Percentiles rank a stretch among this genome's conserved stretches.
phyloP scores from a whole-genome alignment of 2,888 invertebrate genomes.

The Thera britannica region DNA sequence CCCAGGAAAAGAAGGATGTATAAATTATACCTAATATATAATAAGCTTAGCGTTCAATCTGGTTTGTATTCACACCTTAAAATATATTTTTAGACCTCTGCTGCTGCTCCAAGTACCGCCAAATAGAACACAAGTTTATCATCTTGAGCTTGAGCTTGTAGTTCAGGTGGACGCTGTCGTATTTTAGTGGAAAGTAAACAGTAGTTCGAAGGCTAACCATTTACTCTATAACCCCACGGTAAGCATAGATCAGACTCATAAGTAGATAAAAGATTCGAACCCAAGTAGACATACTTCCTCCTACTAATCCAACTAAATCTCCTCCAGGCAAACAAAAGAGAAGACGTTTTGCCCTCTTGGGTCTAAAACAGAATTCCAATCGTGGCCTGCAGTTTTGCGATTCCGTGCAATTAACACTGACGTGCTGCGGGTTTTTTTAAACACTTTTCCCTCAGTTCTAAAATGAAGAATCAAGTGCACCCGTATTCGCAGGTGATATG shows the following conservation, averaged over 20 bases:
- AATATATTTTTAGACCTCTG: slow-evolving; percentile 8
- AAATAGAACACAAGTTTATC: slow-evolving; percentile 6
- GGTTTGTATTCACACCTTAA: slow-evolving; percentile 6
- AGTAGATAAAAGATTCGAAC: too few species aligned
- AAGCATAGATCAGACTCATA: slow-evolving; percentile 7
- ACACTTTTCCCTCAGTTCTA: too few species aligned
- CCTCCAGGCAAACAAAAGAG: too few species aligned
- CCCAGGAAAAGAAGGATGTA: slow-evolving; percentile 23
- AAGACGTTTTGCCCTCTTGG: too few species aligned
- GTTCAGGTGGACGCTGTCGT: slow-evolving; percentile 1
- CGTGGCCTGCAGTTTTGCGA: too few species aligned
- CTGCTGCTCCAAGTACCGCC: not conserved
- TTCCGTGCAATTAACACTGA: too few species aligned
- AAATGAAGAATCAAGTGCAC: too few species aligned
- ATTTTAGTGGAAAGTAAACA: slow-evolving; percentile 10
- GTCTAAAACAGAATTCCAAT: too few species aligned
- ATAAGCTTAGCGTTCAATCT: not conserved
- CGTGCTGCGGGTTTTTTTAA: too few species aligned
- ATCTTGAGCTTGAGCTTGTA: slow-evolving; percentile 4
- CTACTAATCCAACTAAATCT: too few species aligned
- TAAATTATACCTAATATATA: slow-evolving; percentile 15
- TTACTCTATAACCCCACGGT: slow-evolving; percentile 1
- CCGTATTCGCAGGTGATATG: too few species aligned
- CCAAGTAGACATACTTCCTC: too few species aligned
- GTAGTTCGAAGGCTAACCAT: slow-evolving; percentile 14